These are phyloP conservation scores for Malurus elegans DNA, from an alignment of 2,113 vertebrate species.

Conservation along the genomic window DNA sequence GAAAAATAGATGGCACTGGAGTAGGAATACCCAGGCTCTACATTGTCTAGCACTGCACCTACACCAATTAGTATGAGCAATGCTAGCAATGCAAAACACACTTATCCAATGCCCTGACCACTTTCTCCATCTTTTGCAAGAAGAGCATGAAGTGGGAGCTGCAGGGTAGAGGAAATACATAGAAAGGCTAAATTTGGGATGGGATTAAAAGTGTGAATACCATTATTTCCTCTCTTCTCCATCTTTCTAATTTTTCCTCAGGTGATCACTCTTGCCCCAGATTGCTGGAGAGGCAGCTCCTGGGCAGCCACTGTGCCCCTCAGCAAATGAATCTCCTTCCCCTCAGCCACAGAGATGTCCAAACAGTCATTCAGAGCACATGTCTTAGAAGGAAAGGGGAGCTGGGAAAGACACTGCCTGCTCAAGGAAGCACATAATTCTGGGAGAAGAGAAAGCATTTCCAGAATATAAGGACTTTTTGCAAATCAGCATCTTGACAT, in stretches of 20 bases:
- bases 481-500: background rate
- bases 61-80: background rate
- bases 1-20: background rate
- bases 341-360: background rate
- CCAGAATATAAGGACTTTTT: background rate
- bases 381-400: background rate
- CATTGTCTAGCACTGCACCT: background rate
- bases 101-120: background rate
- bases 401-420: background rate
- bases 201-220: background rate
- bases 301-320: background rate
- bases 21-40: background rate
- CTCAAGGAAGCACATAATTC: background rate
- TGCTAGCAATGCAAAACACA: background rate
- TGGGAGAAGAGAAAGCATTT: background rate
- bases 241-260: background rate
- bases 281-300: background rate
- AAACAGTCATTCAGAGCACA: background rate
- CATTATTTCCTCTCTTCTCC: background rate
- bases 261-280: background rate
- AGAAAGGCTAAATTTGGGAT: background rate
- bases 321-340: background rate
- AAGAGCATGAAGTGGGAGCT: background rate
- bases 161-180: background rate
- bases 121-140: background rate